Base-by-base conservation (phyloP, 2,888 invertebrate species). In the Cyrtodaria siliqua region DNA sequence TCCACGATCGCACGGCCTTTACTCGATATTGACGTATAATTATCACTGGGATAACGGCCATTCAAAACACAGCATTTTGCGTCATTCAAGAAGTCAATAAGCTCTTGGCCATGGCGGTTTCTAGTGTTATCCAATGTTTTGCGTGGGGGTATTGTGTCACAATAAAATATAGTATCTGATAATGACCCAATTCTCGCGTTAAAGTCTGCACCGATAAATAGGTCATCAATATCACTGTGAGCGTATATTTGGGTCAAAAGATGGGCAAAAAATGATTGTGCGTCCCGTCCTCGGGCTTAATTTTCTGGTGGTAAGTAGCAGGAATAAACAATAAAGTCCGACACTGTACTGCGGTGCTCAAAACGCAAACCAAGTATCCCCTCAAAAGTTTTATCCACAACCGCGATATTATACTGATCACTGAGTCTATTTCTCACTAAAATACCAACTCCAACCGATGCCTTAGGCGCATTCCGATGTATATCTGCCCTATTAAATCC, bases 161-260 rank as follows among this genome's bases (percentile, higher is more conserved):
- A 20, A 14, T 62, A 38, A 2, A 12, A 16, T 16, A 55, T 29
- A 12, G 40, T 20, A 26, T 70, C 70, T 9, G 55, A 50, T 23
- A 70, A n/a, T 47, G 62, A 29, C 20, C 62, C 62, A 23, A 70
- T 71, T 63, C 62, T 16, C 16, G 70, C 44, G 29, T 63, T 62
- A 29, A 71, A 56, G 24, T 70, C 61, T 2, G 49, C 60, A 23
- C 44, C 18, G 20, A 71, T 6, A 52, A 57, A 56, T 33, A 71
- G 42, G 3, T 2, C 50, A 62, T 71, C 49, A 24, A 26, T 24
- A 26, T 71, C 63, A n/a, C 14, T 20, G 23, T 56, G 47, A 14
- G 52, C 6, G 47, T 63, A 63, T 53, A 53, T 55, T 42, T 63
- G 53, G 9, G 53, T 38, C 16, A 53, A 29, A 38, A 63, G 24